Base-by-base conservation (phyloP, 2,113 vertebrate species). In the Sigmodon hispidus region DNA sequence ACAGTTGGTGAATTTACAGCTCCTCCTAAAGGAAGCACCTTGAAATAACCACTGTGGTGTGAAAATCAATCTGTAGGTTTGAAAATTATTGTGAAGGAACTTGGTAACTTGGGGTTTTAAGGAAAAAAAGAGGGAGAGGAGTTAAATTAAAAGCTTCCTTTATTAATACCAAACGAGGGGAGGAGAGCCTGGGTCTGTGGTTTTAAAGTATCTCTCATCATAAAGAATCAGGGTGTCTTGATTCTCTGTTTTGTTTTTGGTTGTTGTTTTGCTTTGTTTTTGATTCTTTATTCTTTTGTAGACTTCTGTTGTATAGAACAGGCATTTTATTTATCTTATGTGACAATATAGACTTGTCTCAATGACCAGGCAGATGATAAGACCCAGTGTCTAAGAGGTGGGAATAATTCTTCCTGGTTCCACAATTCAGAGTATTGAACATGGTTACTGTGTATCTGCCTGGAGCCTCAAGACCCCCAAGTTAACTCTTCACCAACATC, bases 141-240 rank as follows among this genome's bases (percentile, higher is more conserved):
- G 45, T 63, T 76, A 48, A 72, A 65, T 36, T 65, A 77, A 55
- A 73, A 65, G 50, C 75, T 90, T 89, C 26, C 57, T 45, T 40
- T 86, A 76, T 50, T 63, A 52, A 48, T 48, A 48, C 70, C 76
- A n/a, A n/a, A n/a, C n/a, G 31, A 94, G 11, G 19, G 29, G 83
- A 70, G 15, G n/a, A 34, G 45, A 76, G 65, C 75, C 22, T 95
- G n/a, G 45, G 52, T 85, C 36, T 77, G 61, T 94, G 85, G 85
- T 79, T 96, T 86, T 69, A 77, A 83, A 90, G 61, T 83, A 52
- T 21, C 40, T 94, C 45, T 79, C n/a, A n/a, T n/a, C n/a, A n/a
- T n/a, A n/a, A n/a, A n/a, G n/a, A n/a, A n/a, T n/a, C 48, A 57
- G 81, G 19, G 24, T 75, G 29, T 65, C 9, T 31, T 21, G 31